Percentiles rank a stretch among this genome's conserved stretches.
Evolutionary conservation across 23 tunicate genomes (phyloP).

Genomic region (Halocynthia aurantium): DNA sequence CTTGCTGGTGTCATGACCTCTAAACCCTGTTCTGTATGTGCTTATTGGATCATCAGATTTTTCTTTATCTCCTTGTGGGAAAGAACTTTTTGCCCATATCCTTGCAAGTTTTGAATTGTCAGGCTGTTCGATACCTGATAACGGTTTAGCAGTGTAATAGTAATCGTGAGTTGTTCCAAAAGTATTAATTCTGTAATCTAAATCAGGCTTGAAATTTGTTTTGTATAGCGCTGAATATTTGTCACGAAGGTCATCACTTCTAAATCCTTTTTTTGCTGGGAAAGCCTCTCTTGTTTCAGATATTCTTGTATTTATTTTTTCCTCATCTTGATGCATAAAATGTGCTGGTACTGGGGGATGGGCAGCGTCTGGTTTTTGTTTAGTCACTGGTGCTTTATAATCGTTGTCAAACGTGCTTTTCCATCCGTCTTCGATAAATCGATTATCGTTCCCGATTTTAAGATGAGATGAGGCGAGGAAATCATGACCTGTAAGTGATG

Average conservation of each 20-base stretch:
- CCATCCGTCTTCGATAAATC: slow-evolving; percentile 42
- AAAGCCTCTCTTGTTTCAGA: slow-evolving; percentile 67
- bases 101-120: slow-evolving; percentile 25
- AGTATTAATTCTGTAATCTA: slow-evolving; percentile 48
- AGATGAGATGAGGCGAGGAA: slow-evolving; percentile 71
- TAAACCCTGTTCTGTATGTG: slow-evolving; percentile 32
- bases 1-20: slow-evolving; percentile 33
- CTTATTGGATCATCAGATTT: slow-evolving; percentile 71
- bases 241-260: slow-evolving; percentile 34
- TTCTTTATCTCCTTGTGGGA: slow-evolving; percentile 88
- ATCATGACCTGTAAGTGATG: slow-evolving; percentile 48
- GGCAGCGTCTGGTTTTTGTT: slow-evolving; percentile 44
- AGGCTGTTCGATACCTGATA: neutral
- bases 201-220: slow-evolving; percentile 76
- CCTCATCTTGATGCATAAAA: slow-evolving; percentile 69
- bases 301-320: slow-evolving; percentile 39
- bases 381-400: slow-evolving; percentile 37
- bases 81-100: slow-evolving; percentile 34
- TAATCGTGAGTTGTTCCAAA: slow-evolving; percentile 61
- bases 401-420: slow-evolving; percentile 68
- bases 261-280: slow-evolving; percentile 37
- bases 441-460: slow-evolving; percentile 53
- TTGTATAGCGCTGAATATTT: slow-evolving; percentile 67
- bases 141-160: slow-evolving; percentile 39
- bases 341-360: slow-evolving; percentile 51